Percentiles rank a stretch among this genome's conserved stretches.
Evolutionary conservation across 2,113 vertebrate species (phyloP).

Genomic region (Turnix velox): DNA sequence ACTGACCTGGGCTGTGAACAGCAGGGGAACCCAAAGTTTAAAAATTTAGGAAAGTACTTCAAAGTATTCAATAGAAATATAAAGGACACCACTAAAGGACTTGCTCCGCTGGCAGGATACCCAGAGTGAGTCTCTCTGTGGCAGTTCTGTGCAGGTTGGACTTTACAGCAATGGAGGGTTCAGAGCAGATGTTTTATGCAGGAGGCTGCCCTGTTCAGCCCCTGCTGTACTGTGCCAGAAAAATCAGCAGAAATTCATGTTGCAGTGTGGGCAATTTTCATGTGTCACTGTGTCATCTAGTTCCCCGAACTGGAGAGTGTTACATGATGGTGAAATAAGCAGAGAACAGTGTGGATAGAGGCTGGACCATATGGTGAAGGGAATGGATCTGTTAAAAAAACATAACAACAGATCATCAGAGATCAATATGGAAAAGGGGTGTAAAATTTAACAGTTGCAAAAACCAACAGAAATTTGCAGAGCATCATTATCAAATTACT

Average conservation of each 20-base stretch:
- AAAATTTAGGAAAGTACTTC: background rate
- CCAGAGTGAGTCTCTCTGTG: background rate
- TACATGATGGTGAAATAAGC: conserved; percentile 32
- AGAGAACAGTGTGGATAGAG: background rate
- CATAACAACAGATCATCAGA: background rate
- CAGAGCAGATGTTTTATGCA: conserved; percentile 35
- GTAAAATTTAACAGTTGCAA: background rate
- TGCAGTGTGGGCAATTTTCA: background rate
- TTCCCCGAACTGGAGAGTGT: conserved; percentile 26
- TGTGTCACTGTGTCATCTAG: conserved; percentile 34
- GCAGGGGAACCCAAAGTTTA: background rate
- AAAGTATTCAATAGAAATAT: background rate
- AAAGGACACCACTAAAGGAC: background rate
- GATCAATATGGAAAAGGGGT: background rate
- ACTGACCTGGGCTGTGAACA: background rate
- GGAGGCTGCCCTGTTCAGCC: conserved; percentile 16
- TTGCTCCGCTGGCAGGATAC: background rate
- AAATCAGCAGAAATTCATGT: conserved; percentile 55
- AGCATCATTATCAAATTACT: background rate
- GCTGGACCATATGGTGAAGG: background rate
- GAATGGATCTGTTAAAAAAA: background rate
- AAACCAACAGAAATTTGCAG: background rate
- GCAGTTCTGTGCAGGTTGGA: background rate
- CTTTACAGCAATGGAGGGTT: background rate
- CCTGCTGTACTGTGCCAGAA: conserved; percentile 12